Percentiles rank a stretch among this genome's conserved stretches.
phyloP scores from a whole-genome alignment of 2,888 invertebrate genomes.

The Parnassius apollo region DNA sequence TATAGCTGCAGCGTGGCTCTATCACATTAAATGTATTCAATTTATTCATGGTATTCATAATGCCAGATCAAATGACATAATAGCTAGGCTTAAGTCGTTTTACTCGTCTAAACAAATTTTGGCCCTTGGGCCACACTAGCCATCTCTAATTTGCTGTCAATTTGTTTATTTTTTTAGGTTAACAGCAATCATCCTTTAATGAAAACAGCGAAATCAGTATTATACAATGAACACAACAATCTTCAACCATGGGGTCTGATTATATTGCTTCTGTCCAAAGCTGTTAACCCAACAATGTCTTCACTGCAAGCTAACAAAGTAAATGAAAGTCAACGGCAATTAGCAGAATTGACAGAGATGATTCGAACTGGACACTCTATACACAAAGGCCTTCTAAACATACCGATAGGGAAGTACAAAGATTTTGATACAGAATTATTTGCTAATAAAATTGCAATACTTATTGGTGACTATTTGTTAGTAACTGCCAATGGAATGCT shows the following conservation, averaged over 20 bases:
- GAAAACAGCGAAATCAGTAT: constrained; percentile 90
- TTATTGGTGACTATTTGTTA: constrained; percentile 92
- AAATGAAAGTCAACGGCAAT: constrained; percentile 73
- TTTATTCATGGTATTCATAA: no score
- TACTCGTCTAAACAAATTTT: no score
- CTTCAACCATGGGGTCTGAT: constrained; percentile 93
- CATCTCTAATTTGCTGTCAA: not conserved
- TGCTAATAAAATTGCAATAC: constrained; percentile 93
- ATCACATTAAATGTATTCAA: no score
- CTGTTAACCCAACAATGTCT: constrained; percentile 79
- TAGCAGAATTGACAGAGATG: constrained; percentile 90
- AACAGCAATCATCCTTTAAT: constrained; percentile 93
- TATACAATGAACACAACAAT: constrained; percentile 91
- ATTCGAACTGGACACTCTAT: constrained; percentile 92
- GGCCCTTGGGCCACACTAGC: no score
- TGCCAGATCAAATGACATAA: no score
- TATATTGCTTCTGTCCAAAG: constrained; percentile 90
- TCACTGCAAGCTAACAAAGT: constrained; percentile 80
- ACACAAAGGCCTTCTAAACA: constrained; percentile 83
- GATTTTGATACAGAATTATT: constrained; percentile 87
- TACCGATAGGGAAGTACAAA: constrained; percentile 67
- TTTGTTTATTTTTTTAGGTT: constrained; percentile 63
- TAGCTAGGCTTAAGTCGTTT: no score
- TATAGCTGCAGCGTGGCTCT: no score
- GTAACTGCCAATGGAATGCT: constrained; percentile 91